A percentile compares a stretch with the other conserved stretches of the same genome.
These are phyloP conservation scores for Artibeus lituratus DNA, from an alignment of 2,797 vertebrate species.

Conservation along the genomic window DNA sequence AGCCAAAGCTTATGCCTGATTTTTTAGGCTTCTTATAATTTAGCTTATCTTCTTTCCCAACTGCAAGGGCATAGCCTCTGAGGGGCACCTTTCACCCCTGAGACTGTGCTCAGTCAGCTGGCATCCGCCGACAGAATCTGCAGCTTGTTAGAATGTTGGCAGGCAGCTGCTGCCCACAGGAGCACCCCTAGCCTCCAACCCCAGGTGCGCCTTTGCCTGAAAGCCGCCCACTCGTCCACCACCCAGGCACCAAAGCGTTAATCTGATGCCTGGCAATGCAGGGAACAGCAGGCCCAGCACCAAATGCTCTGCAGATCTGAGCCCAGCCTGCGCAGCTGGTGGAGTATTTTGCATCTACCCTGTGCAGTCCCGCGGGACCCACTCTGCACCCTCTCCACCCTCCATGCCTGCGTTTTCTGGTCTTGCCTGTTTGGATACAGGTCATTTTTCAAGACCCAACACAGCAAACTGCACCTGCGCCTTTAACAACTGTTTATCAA, in stretches of 20 bases:
- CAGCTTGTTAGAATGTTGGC: not conserved
- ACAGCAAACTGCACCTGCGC: not conserved
- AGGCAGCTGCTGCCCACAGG: not conserved
- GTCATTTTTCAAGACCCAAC: not conserved
- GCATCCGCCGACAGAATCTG: not conserved
- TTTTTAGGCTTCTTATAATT: conserved; percentile 5
- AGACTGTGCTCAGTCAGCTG: not conserved
- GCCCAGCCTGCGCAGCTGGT: not conserved
- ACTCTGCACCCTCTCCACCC: not conserved
- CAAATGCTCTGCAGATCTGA: not conserved
- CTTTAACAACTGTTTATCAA: not conserved
- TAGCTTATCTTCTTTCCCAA: not conserved
- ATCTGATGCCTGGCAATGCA: accelerated
- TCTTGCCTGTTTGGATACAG: not conserved
- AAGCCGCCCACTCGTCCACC: not conserved
- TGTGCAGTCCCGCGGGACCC: not conserved
- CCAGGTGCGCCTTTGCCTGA: not conserved
- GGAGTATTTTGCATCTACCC: not conserved
- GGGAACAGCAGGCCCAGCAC: not conserved
- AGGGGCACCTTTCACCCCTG: not conserved
- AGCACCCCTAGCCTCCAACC: too few relatives aligned
- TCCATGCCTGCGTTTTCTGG: not conserved
- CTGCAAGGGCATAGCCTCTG: too few relatives aligned
- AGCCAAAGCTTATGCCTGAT: conserved; percentile 20
- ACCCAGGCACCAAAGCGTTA: not conserved